Percentiles rank a stretch among this genome's conserved stretches.
phyloP scores from a whole-genome alignment of 2,888 invertebrate genomes.

The Terebella lapidaria region DNA sequence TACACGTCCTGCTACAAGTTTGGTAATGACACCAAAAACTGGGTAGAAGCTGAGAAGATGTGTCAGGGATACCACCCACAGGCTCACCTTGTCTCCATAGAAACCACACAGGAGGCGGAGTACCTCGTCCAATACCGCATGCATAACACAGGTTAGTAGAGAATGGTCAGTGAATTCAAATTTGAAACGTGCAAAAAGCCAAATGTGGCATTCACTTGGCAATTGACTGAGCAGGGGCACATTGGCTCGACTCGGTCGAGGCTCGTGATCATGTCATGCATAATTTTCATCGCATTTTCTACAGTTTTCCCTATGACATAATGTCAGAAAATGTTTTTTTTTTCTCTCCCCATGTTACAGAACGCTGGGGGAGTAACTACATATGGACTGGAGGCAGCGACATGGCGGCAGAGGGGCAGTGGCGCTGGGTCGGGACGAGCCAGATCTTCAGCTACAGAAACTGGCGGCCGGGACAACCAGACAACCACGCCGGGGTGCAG shows the following conservation, averaged over 20 bases:
- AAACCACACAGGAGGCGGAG: conserved; percentile 16
- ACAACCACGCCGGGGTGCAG: conserved; percentile 13
- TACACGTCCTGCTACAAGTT: conserved; percentile 19
- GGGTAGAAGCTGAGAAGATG: conserved; percentile 22
- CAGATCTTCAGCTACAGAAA: conserved; percentile 12
- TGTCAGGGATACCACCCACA: conserved; percentile 17
- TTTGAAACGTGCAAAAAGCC: no score
- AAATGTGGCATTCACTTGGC: no score
- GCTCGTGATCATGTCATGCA: no score
- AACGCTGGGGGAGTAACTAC: conserved; percentile 16
- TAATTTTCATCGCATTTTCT: no score
- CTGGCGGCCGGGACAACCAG: conserved; percentile 15
- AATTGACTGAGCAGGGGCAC: no score
- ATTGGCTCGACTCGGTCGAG: no score
- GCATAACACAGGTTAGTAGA: conserved; percentile 16
- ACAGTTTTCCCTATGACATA: no score
- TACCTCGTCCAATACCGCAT: conserved; percentile 17
- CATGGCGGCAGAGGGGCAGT: conserved; percentile 16
- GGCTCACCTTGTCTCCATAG: conserved; percentile 21
- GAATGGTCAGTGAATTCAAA: no score
- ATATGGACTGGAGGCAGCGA: conserved; percentile 21
- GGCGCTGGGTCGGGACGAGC: conserved; percentile 20
- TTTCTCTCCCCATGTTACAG: no score
- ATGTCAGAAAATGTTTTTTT: no score
- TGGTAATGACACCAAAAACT: conserved; percentile 14